Percentiles rank a stretch among this genome's conserved stretches.
phyloP scores from a whole-genome alignment of 2,888 invertebrate species.

The Phalera bucephala region DNA sequence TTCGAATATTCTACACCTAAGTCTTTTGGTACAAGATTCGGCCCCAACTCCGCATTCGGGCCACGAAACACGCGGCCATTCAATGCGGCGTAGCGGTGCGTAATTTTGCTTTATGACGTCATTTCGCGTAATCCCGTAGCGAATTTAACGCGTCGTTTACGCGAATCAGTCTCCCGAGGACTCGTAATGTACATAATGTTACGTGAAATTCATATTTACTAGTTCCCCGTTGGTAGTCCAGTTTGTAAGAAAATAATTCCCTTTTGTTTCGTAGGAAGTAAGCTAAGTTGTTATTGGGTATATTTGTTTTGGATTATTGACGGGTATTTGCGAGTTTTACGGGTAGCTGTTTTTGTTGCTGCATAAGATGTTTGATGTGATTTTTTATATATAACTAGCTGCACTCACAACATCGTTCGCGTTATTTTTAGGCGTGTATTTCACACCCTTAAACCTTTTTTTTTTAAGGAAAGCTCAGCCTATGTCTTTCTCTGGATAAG shows the following conservation, averaged over 20 bases:
- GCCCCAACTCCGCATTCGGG: constrained; percentile 8
- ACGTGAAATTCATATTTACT: constrained; percentile 20
- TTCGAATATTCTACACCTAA: no score
- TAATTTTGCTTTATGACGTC: constrained; percentile 52
- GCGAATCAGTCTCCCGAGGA: constrained; percentile 34
- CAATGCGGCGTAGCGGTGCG: constrained; percentile 33
- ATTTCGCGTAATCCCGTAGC: constrained; percentile 46
- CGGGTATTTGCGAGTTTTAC: no score
- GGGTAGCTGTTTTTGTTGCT: no score
- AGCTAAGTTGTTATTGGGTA: not conserved
- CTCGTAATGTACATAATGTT: constrained; percentile 21
- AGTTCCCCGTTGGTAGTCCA: not conserved
- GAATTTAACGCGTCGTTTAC: constrained; percentile 50
- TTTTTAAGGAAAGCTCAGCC: no score
- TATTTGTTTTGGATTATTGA: not conserved
- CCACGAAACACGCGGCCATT: constrained; percentile 29
- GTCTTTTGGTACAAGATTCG: no score
- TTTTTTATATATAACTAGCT: no score
- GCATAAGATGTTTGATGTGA: no score
- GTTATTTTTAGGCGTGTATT: no score
- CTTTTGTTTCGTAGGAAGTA: not conserved
- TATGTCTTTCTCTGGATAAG: no score
- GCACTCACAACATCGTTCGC: no score
- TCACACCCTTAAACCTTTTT: no score
- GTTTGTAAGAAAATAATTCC: not conserved